Percentiles rank a stretch among this genome's conserved stretches.
Conservation (phyloP, 2,888 invertebrate species). For the Leucania comma region DNA sequence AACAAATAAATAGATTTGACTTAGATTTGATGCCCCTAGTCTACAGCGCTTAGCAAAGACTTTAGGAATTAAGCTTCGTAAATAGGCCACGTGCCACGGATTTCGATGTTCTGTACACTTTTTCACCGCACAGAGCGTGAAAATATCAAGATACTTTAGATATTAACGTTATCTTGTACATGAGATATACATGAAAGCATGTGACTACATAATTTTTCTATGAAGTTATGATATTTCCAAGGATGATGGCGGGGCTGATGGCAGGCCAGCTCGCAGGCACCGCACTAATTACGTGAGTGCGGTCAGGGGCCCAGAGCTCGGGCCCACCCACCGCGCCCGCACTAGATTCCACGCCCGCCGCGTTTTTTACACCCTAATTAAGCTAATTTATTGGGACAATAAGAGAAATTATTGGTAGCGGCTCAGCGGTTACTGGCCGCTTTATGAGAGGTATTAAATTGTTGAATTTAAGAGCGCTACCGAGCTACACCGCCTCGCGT, state of each 20-base stretch:
- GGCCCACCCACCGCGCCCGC: constrained; percentile 84
- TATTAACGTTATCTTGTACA: constrained; percentile 5
- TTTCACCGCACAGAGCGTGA: constrained; percentile 12
- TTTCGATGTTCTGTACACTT: neutral
- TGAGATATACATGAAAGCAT: constrained; percentile 14
- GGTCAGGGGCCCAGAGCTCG: constrained; percentile 53
- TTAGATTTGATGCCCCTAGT: too few relatives aligned
- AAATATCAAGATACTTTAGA: neutral
- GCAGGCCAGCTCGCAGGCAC: constrained; percentile 12
- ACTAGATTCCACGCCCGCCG: constrained; percentile 85
- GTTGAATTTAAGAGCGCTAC: constrained; percentile 86
- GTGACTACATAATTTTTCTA: neutral
- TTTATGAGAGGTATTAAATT: constrained; percentile 88
- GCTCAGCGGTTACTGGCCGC: constrained; percentile 77
- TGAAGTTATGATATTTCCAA: neutral
- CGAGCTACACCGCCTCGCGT: constrained; percentile 79
- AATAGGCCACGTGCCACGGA: neutral
- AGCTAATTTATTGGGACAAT: constrained; percentile 90
- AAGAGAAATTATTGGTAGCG: constrained; percentile 85
- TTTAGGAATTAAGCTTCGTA: too few relatives aligned
- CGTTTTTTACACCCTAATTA: constrained; percentile 90
- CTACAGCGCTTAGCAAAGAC: too few relatives aligned
- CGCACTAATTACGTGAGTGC: constrained; percentile 53
- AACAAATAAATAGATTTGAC: too few relatives aligned
- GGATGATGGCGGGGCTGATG: constrained; percentile 4